phyloP scores from a whole-genome alignment of 2,113 vertebrate species.

The Elaphurus davidianus region DNA sequence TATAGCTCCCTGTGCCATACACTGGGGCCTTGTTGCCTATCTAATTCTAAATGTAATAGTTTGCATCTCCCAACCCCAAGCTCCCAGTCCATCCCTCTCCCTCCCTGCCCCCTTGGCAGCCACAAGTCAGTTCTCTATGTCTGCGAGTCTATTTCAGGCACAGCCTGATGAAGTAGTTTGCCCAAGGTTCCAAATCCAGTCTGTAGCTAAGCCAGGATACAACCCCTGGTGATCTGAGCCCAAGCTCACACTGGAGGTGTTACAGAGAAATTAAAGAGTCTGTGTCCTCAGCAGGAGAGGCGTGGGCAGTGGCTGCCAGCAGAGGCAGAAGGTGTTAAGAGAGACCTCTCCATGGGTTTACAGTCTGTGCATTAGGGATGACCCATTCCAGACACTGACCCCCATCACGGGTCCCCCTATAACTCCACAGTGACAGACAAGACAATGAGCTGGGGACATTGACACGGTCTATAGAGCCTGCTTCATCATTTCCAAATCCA shows the following conservation, averaged over 20 bases:
- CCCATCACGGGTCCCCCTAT: rapidly evolving
- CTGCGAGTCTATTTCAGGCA: neutral
- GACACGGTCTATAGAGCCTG: rapidly evolving
- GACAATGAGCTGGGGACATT: rapidly evolving
- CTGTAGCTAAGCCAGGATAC: neutral
- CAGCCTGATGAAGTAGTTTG: neutral
- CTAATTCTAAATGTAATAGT: neutral
- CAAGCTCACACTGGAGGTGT: neutral
- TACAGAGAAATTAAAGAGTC: rapidly evolving
- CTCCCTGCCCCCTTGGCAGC: neutral
- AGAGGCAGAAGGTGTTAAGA: neutral
- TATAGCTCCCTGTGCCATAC: neutral
- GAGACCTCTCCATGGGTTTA: rapidly evolving
- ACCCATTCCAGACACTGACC: neutral
- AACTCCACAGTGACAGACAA: neutral
- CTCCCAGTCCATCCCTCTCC: neutral
- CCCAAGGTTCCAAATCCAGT: neutral
- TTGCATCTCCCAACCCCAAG: neutral
- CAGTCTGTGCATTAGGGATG: rapidly evolving
- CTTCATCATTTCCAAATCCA: rapidly evolving
- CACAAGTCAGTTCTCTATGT: neutral
- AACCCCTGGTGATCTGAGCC: neutral
- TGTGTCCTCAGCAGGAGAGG: rapidly evolving
- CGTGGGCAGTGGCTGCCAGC: rapidly evolving
- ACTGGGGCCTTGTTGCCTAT: neutral